Conservation (phyloP, 1,140 invertebrate species). For the Protaetia brevitarsis region DNA sequence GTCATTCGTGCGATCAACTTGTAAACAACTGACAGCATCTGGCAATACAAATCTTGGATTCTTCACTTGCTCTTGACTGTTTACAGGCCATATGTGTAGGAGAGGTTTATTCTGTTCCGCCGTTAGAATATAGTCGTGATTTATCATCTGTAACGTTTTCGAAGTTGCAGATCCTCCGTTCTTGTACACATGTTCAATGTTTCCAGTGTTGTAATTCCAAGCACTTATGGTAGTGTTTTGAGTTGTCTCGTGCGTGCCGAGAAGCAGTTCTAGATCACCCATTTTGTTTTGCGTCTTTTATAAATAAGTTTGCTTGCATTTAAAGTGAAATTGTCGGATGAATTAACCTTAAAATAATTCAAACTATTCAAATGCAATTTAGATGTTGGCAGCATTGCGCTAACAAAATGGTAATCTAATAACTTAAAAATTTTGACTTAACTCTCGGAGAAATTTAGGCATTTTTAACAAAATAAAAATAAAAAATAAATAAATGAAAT, state of each 20-base stretch:
- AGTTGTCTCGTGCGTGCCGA: not conserved
- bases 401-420: not conserved
- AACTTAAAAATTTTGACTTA: no score
- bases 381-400: not conserved
- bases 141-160: conserved; percentile 61
- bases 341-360: not conserved
- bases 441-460: no score
- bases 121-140: conserved; percentile 68
- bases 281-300: no score
- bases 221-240: conserved; percentile 47
- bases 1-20: conserved; percentile 63
- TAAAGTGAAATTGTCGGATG: not conserved
- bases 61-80: conserved; percentile 68
- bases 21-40: conserved; percentile 67
- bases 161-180: conserved; percentile 62
- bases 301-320: no score
- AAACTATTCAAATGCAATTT: not conserved
- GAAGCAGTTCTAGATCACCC: not conserved
- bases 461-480: no score
- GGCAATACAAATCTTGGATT: conserved; percentile 71
- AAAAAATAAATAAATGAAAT: no score
- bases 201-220: conserved; percentile 74
- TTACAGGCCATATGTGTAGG: conserved; percentile 75
- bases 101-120: conserved; percentile 71
- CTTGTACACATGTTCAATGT: conserved; percentile 68